Evolutionary conservation across 2,797 vertebrate genomes (phyloP), one percentile per base, ranked within the genome.

Genomic region (Meriones psammophilus): DNA sequence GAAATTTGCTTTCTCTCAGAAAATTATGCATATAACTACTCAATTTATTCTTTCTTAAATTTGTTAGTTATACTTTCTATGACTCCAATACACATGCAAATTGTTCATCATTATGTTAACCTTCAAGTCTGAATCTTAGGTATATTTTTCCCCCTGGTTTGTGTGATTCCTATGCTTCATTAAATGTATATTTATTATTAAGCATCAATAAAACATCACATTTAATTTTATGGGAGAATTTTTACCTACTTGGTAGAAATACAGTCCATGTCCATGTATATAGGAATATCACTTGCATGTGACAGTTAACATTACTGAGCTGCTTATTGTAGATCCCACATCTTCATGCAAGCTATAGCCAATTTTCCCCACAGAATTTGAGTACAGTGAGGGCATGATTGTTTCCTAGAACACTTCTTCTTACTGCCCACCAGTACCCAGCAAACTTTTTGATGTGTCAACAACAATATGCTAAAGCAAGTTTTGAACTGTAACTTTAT

Each of bases 1-100:
- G 73, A 96, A 94, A 96, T 88, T 26, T 93, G 5, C 84, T 92
- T 96, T 95, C 60, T 90, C 36, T 84, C 78, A 58, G 42, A 94
- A 95, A 89, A 77, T 58, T 84, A 88, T 95, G 54, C 60, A 36
- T 87, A 88, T 94, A 95, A 94, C 77, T 88, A 50, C 39, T 95
- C 80, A 92, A 76, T 76, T 60, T 77, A 80, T 92, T 94, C 22
- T 28, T 84, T 77, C 83, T 62, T 46, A 84, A 68, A 84, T 88
- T 15, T 28, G 74, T 71, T 74, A 9, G 78, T 30, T 89, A 56
- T 85, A 9, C 56, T 88, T 90, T 14, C 9, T 73, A 42, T 89
- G 36, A n/a, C n/a, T 85, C 33, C 9, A 73, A 3, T 12, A 9
- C 33, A 28, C 1, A n/a, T 77, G 60, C 8, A 68, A 68, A 86